Percentiles rank a stretch among this genome's conserved stretches.
Evolutionary conservation across 2,113 vertebrate species (phyloP).

Genomic region (Canis aureus): DNA sequence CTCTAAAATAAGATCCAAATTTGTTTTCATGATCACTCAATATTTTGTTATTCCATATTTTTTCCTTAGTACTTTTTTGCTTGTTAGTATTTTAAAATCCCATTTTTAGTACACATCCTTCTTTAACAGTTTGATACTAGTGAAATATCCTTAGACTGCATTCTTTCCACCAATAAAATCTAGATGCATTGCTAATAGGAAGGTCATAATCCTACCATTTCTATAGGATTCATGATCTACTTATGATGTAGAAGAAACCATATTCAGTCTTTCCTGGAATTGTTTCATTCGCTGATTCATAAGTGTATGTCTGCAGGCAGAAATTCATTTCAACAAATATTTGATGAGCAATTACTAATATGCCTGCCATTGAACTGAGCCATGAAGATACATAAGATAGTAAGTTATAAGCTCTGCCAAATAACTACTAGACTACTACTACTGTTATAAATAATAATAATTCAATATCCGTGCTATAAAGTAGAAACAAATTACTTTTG

Average conservation of each 20-base stretch:
- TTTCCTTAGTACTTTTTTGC: background rate
- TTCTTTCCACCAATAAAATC: slow-evolving; percentile 24
- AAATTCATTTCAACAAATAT: slow-evolving; percentile 34
- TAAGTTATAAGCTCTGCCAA: background rate
- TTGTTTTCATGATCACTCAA: background rate
- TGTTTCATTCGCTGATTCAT: background rate
- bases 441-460: background rate
- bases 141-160: background rate
- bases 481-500: background rate
- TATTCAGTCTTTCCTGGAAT: background rate
- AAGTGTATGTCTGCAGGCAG: background rate
- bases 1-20: background rate
- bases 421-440: background rate
- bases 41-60: background rate
- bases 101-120: background rate
- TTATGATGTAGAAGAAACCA: background rate
- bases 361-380: background rate
- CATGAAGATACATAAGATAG: background rate
- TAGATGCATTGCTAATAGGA: background rate
- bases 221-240: background rate
- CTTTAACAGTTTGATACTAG: slow-evolving; percentile 13
- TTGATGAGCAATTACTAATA: background rate
- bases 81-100: slow-evolving; percentile 52
- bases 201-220: background rate
- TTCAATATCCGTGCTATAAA: background rate